A percentile compares a stretch with the other conserved stretches of the same genome.
phyloP scores from a whole-genome alignment of 1,140 invertebrate species.

The Orussus abietinus region DNA sequence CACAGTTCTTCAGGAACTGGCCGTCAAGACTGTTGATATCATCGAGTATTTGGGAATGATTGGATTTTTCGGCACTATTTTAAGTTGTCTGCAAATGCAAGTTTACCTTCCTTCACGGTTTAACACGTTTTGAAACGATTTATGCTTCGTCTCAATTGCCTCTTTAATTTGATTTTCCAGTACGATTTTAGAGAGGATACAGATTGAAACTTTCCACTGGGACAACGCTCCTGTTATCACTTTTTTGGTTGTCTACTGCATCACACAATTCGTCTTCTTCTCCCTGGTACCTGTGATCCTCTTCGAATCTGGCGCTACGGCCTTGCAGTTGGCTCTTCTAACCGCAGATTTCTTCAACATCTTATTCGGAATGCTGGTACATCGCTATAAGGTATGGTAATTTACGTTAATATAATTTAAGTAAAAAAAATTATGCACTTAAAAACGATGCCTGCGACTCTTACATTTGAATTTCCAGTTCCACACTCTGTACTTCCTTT shows the following conservation, averaged over 20 bases:
- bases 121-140: background rate
- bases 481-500: constrained; percentile 75
- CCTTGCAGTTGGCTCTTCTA: constrained; percentile 77
- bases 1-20: constrained; percentile 79
- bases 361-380: constrained; percentile 74
- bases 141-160: constrained; percentile 10
- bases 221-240: constrained; percentile 56
- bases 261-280: constrained; percentile 74
- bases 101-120: constrained; percentile 34
- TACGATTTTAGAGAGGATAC: constrained; percentile 49
- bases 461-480: constrained; percentile 60
- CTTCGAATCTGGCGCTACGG: constrained; percentile 73
- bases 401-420: constrained; percentile 11
- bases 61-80: constrained; percentile 76
- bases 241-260: constrained; percentile 59
- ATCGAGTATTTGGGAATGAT: constrained; percentile 83
- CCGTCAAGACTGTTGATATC: constrained; percentile 74
- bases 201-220: constrained; percentile 55
- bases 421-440: background rate
- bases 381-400: constrained; percentile 72
- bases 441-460: background rate
- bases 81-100: constrained; percentile 77
- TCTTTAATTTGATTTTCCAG: constrained; percentile 30
- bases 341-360: constrained; percentile 85
- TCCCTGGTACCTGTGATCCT: constrained; percentile 73